These are phyloP conservation scores for Leucophenga varia DNA, from an alignment of 1,140 invertebrate species.

Conservation along the genomic window DNA sequence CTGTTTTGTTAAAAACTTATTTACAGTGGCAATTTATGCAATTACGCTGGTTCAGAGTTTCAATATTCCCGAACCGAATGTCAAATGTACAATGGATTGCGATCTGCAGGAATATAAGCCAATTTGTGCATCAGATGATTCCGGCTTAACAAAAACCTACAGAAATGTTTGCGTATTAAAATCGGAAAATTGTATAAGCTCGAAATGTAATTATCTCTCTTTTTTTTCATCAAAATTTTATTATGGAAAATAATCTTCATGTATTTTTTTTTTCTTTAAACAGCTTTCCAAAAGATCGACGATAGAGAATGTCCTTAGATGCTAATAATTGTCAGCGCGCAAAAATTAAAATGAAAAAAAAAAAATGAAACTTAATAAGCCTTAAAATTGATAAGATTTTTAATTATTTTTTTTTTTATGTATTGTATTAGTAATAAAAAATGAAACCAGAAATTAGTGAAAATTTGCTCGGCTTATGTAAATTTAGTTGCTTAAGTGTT, in stretches of 20 bases:
- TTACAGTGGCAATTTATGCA: constrained; percentile 43
- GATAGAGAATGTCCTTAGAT: constrained; percentile 52
- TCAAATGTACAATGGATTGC: constrained; percentile 46
- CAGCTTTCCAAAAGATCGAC: constrained; percentile 51
- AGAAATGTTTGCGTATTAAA: constrained; percentile 51
- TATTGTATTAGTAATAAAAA: too few species aligned
- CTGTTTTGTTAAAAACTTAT: constrained; percentile 15
- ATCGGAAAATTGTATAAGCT: constrained; percentile 40
- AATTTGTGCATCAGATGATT: constrained; percentile 50
- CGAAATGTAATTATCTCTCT: not conserved
- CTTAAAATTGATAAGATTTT: constrained; percentile 2
- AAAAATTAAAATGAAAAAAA: constrained; percentile 7
- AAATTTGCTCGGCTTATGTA: constrained; percentile 1
- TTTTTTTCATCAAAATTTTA: not conserved
- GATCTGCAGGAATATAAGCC: constrained; percentile 31
- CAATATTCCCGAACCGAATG: constrained; percentile 40
- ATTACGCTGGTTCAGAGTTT: constrained; percentile 39
- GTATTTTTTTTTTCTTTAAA: constrained; percentile 1
- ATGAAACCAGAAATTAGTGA: not conserved
- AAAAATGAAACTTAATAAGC: not conserved
- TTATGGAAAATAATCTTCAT: not conserved
- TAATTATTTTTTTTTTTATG: too few species aligned
- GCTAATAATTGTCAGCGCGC: constrained; percentile 18
- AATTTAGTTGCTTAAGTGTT: constrained; percentile 1
- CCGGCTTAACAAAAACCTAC: constrained; percentile 45